Evolutionary conservation across 2,113 vertebrate genomes (phyloP).

Genomic region (Tachycineta bicolor): DNA sequence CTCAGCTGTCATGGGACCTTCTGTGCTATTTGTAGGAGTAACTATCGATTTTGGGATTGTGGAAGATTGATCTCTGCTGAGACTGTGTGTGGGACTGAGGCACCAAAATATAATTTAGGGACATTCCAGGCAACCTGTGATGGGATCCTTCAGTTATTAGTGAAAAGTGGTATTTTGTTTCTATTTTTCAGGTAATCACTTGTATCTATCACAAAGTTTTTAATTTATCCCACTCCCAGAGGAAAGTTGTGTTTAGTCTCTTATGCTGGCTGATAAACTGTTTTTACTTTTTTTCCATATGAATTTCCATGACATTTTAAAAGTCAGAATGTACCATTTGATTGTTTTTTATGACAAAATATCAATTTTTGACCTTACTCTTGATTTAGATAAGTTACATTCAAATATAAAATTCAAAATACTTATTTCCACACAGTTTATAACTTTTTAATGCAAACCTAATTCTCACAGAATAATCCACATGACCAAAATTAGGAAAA

Average conservation of each 20-base stretch:
- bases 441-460: neutral
- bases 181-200: neutral
- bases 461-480: neutral
- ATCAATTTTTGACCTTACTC: neutral
- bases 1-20: neutral
- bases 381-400: neutral
- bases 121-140: neutral
- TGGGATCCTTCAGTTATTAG: neutral
- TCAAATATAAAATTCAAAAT: neutral
- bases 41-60: neutral
- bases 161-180: neutral
- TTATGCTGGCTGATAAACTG: neutral
- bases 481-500: neutral
- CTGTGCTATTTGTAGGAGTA: accelerated
- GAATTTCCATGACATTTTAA: neutral
- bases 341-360: neutral
- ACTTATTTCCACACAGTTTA: neutral
- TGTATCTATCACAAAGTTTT: neutral
- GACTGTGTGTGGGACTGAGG: neutral
- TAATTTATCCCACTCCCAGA: neutral
- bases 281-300: neutral
- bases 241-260: neutral
- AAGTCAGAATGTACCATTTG: neutral
- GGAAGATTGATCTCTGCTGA: neutral
- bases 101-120: neutral